Percentiles rank a stretch among this genome's conserved stretches.
These are phyloP conservation scores for Myodes glareolus DNA, from an alignment of 2,113 vertebrate genomes.

Conservation along the genomic window DNA sequence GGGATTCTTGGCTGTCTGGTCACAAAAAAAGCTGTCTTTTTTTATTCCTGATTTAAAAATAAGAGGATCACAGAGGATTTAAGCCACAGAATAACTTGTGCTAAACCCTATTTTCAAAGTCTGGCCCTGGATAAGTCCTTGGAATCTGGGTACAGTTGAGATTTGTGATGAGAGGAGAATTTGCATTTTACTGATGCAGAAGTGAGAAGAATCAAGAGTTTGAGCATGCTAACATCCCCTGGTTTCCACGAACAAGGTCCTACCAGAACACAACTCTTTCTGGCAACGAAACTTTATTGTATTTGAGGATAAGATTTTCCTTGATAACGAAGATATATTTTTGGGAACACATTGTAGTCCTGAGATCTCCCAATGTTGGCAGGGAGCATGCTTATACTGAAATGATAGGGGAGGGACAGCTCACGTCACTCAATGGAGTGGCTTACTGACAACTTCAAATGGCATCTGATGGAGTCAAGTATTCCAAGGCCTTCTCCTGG, in stretches of 20 bases:
- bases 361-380: not conserved
- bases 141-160: not conserved
- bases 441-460: not conserved
- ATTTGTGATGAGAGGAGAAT: not conserved
- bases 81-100: not conserved
- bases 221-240: not conserved
- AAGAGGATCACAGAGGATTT: constrained; percentile 12
- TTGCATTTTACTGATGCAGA: not conserved
- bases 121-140: not conserved
- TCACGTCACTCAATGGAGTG: not conserved
- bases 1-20: constrained; percentile 61
- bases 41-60: constrained; percentile 57
- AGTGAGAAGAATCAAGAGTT: not conserved
- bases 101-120: not conserved
- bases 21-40: constrained; percentile 34
- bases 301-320: not conserved
- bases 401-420: not conserved
- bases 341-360: not conserved
- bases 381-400: not conserved
- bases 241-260: not conserved
- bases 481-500: not conserved
- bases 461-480: not conserved
- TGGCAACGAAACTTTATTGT: not conserved
- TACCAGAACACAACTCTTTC: not conserved
- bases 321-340: not conserved